Conservation (phyloP, 2,888 invertebrate genomes). For the Coleophora deauratella region DNA sequence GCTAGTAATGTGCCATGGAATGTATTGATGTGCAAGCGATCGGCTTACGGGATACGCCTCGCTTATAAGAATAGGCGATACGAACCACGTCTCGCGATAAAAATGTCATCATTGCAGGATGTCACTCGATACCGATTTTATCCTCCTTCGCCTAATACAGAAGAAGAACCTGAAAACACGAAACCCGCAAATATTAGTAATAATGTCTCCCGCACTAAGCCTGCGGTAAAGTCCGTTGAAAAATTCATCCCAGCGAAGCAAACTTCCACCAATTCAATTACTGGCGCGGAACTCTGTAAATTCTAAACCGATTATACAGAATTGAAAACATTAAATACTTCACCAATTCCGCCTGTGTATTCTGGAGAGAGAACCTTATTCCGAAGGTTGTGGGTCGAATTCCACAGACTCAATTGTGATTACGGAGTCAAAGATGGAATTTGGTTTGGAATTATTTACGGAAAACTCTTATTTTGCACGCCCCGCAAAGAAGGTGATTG, state of each 20-base stretch:
- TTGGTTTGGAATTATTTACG: slow-evolving; percentile 62
- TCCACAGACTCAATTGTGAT: slow-evolving; percentile 31
- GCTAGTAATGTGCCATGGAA: slow-evolving; percentile 10
- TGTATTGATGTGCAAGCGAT: slow-evolving; percentile 13
- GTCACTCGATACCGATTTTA: too few species aligned
- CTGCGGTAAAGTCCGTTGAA: slow-evolving; percentile 43
- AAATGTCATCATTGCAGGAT: too few species aligned
- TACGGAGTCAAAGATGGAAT: slow-evolving; percentile 65
- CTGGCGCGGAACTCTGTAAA: slow-evolving; percentile 66
- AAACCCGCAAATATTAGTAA: too few species aligned
- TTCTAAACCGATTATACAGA: slow-evolving; percentile 74
- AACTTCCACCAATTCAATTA: slow-evolving; percentile 69
- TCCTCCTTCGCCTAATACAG: too few species aligned
- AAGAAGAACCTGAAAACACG: too few species aligned
- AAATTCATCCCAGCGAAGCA: slow-evolving; percentile 47
- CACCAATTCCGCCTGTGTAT: slow-evolving; percentile 42
- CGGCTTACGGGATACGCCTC: slow-evolving; percentile 5
- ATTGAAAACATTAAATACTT: slow-evolving; percentile 74
- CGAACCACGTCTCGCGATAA: not conserved
- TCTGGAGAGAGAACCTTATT: slow-evolving; percentile 45
- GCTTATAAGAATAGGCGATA: slow-evolving; percentile 1
- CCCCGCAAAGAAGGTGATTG: slow-evolving; percentile 54
- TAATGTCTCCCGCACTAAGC: slow-evolving; percentile 28
- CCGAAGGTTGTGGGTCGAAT: slow-evolving; percentile 30
- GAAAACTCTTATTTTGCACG: slow-evolving; percentile 56